Base-by-base conservation (phyloP, 2,888 invertebrate genomes). In the Pemphredon lugubris region DNA sequence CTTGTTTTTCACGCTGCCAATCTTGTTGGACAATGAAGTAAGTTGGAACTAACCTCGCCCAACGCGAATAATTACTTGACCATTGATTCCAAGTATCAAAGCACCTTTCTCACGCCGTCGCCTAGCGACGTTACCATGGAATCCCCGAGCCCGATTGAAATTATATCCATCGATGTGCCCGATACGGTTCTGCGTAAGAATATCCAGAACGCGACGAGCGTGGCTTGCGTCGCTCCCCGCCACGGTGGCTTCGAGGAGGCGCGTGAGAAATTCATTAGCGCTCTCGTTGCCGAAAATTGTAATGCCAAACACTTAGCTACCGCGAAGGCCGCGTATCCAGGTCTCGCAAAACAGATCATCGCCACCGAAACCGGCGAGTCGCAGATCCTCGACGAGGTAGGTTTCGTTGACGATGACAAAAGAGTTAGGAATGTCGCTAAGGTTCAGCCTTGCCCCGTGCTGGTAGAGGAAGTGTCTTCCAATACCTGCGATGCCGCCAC, bases 331-430 rank as follows among this genome's bases (percentile, higher is more conserved):
- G 32, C 91, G 90, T 82, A 93, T 32, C 95, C 95, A 0, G 95
- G 95, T 1, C 94, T 94, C 88, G 94, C 95, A 0, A 94, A 95
- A 11, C 94, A 95, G 90, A 93, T 95, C 23, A 91, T 94, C 82
- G 83, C 86, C 77, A 86, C 83, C 77, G 84, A 84, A 78, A 83
- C 80, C 63, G 87, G 85, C 69, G 83, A 86, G 58, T 84, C 86
- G 70, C 84, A 86, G 77, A 85, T 86, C 73, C 82, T 86, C 71
- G 80, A 82, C 58, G 86, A 87, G 87, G 87, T 87, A 87, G 87
- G 87, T 73, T 82, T 75, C 66, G 66, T 70, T 73, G 75, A 75
- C 73, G 77, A 78, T 65, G 81, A 83, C 23, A 57, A 37, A 26
- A 75, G 13, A 42, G 44, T 67, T 34, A 71, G 64, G 45, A 71